Percentiles rank a stretch among this genome's conserved stretches.
Conservation (phyloP, 1,140 invertebrate species). For the Pseudomyrmex flavicornis region DNA sequence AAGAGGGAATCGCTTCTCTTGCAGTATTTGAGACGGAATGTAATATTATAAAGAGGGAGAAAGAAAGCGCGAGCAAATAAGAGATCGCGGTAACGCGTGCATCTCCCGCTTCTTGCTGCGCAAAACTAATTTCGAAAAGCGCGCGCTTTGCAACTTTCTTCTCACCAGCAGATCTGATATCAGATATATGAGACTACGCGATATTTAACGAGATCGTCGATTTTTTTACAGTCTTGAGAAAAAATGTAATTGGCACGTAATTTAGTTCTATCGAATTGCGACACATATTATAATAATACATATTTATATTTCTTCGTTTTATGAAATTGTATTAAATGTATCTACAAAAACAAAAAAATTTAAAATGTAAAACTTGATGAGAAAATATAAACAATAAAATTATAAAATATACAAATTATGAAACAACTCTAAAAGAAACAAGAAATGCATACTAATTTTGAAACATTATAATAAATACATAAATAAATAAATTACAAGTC, state of each 20-base stretch:
- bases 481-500: no score
- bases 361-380: no score
- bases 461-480: no score
- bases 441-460: no score
- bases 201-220: conserved; percentile 27
- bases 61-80: conserved; percentile 33
- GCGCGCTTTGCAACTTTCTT: conserved; percentile 43
- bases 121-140: conserved; percentile 55
- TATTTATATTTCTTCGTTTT: no score
- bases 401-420: no score
- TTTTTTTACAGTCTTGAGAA: neutral
- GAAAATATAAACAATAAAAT: neutral
- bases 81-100: conserved; percentile 10
- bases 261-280: neutral
- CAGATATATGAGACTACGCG: conserved; percentile 2
- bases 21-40: conserved; percentile 29
- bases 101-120: neutral
- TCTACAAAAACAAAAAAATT: neutral
- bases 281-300: no score
- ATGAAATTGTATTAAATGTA: no score
- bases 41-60: conserved; percentile 49
- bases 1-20: neutral
- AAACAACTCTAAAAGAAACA: no score
- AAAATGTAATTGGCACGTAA: neutral
- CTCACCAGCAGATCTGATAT: conserved; percentile 18